Conservation (phyloP, 1,140 invertebrate species). For the Chionoecetes opilio region DNA sequence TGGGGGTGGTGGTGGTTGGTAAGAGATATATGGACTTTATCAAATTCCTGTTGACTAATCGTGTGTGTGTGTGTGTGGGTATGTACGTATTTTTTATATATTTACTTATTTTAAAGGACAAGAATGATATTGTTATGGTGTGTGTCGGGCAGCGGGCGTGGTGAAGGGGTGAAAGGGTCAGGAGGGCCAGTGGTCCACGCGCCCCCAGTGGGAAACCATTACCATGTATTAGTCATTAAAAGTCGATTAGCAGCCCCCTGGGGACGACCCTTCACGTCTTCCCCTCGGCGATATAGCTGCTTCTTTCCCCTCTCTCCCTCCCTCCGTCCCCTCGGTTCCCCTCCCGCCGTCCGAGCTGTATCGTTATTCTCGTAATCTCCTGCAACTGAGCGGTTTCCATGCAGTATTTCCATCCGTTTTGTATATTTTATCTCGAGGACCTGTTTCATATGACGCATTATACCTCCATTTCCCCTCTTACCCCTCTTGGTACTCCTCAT, state of each 20-base stretch:
- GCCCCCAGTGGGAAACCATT: background rate
- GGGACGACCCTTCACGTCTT: conserved; percentile 24
- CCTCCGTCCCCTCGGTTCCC: background rate
- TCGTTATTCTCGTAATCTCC: conserved; percentile 16
- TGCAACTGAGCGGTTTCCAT: conserved; percentile 15
- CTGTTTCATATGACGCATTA: too few species aligned
- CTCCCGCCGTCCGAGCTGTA: background rate
- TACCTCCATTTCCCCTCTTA: too few species aligned
- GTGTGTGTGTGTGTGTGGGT: too few species aligned
- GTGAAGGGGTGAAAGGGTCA: too few species aligned
- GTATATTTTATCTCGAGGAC: too few species aligned
- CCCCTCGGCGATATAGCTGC: background rate
- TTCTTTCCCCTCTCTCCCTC: background rate
- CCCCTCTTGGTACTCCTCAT: too few species aligned
- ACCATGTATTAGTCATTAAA: conserved; percentile 30
- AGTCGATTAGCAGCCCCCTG: background rate
- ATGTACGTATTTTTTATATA: too few species aligned
- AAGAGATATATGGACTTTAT: background rate
- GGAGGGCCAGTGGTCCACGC: background rate
- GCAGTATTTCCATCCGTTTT: background rate
- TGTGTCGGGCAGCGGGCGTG: too few species aligned
- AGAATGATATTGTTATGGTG: background rate
- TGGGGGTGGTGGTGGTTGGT: conserved; percentile 4
- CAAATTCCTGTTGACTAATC: too few species aligned
- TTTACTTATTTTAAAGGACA: too few species aligned